Percentiles rank a stretch among this genome's conserved stretches.
Conservation (phyloP, 2,888 invertebrate species). For the Steinernema scapterisci region DNA sequence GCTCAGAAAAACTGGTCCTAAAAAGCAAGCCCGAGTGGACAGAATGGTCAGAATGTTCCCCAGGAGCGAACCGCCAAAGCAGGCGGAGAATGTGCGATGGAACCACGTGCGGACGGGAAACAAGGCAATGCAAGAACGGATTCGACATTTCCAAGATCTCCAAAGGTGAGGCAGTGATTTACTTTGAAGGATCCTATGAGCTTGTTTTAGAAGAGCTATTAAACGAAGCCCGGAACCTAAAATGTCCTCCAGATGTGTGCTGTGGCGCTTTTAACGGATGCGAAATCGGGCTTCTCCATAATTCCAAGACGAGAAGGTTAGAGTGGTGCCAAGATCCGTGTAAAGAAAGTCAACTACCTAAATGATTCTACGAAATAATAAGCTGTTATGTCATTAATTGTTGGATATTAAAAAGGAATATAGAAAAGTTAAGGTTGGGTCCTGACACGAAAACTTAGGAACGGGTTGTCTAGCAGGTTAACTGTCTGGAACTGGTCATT, state of each 20-base stretch:
- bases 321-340: slow-evolving; percentile 63
- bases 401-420: neutral
- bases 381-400: neutral
- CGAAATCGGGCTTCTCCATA: slow-evolving; percentile 55
- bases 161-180: neutral
- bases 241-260: slow-evolving; percentile 53
- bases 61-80: neutral
- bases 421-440: no score
- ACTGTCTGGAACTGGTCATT: no score
- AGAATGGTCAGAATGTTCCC: slow-evolving; percentile 42
- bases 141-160: neutral
- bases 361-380: neutral
- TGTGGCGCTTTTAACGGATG: slow-evolving; percentile 56
- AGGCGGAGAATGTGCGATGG: slow-evolving; percentile 42
- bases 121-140: slow-evolving; percentile 31
- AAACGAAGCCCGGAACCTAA: slow-evolving; percentile 45
- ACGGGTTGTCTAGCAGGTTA: no score
- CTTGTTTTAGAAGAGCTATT: slow-evolving; percentile 42
- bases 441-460: no score
- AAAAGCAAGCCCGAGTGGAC: slow-evolving; percentile 40
- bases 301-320: slow-evolving; percentile 48
- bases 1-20: slow-evolving; percentile 1
- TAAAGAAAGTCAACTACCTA: slow-evolving; percentile 14
- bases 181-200: neutral
- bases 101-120: slow-evolving; percentile 45